Base-by-base conservation (phyloP, 2,797 vertebrate genomes). In the Dipus sagitta region DNA sequence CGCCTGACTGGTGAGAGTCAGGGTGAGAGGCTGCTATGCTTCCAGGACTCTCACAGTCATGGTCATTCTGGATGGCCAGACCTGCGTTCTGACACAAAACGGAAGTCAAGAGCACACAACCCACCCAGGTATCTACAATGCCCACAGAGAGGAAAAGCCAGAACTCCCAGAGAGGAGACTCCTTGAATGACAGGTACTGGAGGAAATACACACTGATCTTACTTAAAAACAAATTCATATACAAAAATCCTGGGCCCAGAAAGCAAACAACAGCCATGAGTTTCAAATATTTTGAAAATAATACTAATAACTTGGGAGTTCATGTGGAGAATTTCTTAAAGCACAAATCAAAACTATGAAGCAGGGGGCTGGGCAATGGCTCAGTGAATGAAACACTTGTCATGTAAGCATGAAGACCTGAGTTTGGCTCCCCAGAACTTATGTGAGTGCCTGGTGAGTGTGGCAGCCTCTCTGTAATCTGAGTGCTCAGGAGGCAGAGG, bases 221-320 rank as follows among this genome's bases (percentile, higher is more conserved):
- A 80, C 28, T 75, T 67, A 18, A 74, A 88, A 78, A 68, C 47
- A 1, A 64, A 67, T 54, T 18, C 9, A 34, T 17, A 2, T 42
- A 68, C 58, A 13, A 72, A 67, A 67, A 7, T 34, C 9, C 32
- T 23, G 3, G 42, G 88, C 28, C 64, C 34, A 54, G 26, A 32
- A 47, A 64, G 42, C 14, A 21, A 91, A 62, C 23, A 26, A 47
- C 1, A 67, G 64, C 34, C 4, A 26, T 18, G 11, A 21, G 38
- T 88, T 80, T 86, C 80, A 67, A 72, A 67, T 77, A 21, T 24
- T n/a, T 68, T 77, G 47, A 71, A 90, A 93, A 47, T 20, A 15
- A 14, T 13, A 75, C 47, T 34, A 75, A 52, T 67, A 30, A 77
- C 52, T 74, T 81, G 20, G 47, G 91, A 3, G 17, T 80, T 52